Evolutionary conservation across 2,113 vertebrate genomes (phyloP).

Genomic region (Anoplopoma fimbria): DNA sequence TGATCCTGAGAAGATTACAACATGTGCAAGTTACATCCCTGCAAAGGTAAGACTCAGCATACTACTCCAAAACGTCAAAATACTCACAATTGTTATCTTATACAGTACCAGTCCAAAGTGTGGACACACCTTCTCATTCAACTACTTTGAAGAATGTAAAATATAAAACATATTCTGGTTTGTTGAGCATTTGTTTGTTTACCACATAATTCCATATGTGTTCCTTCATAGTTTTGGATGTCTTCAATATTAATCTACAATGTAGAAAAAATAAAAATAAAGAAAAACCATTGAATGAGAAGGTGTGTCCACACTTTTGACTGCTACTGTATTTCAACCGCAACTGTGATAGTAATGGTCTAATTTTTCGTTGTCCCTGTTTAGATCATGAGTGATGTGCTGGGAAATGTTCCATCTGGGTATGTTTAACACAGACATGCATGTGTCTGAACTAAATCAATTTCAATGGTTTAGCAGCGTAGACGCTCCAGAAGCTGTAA

Average conservation of each 20-base stretch:
- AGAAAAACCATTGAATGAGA: no score
- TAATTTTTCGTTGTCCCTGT: background rate
- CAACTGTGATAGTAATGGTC: background rate
- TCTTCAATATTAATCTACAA: no score
- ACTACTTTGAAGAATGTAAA: no score
- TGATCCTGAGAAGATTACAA: slow-evolving; percentile 37
- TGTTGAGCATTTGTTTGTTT: no score
- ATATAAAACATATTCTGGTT: no score
- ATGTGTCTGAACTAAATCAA: background rate
- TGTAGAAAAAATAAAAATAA: no score
- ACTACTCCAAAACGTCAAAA: background rate
- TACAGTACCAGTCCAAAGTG: no score
- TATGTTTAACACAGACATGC: slow-evolving; percentile 20
- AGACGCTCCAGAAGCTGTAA: background rate
- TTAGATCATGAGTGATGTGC: slow-evolving; percentile 34
- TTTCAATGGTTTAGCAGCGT: background rate
- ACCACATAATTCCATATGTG: no score
- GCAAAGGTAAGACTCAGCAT: slow-evolving; percentile 46
- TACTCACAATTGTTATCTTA: background rate
- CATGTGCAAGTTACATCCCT: slow-evolving; percentile 50
- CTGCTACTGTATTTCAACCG: background rate
- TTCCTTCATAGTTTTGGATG: no score
- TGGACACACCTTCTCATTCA: no score
- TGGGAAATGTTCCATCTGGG: slow-evolving; percentile 1
- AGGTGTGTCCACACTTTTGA: no score